Evolutionary conservation across 2,797 vertebrate genomes (phyloP), one percentile per base, ranked within the genome.

Genomic region (Petrocephalus sullivani): DNA sequence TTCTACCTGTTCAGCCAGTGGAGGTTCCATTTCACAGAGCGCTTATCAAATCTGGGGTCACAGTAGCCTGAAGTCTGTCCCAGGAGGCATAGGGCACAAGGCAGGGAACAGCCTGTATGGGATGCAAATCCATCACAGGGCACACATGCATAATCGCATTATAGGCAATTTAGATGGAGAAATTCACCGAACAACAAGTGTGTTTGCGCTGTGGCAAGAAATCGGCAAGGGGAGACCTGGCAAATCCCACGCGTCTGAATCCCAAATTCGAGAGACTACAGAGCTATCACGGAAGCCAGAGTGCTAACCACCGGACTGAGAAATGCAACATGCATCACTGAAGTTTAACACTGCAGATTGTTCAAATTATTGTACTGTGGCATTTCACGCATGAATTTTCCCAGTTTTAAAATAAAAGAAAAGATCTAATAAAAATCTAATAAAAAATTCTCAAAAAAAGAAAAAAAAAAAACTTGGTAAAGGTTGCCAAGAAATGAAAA

Each of bases 401-500:
- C 87, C 81, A 85, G 57, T 88, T 85, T 85, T 60, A 21, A 75
- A 88, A 85, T 41, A 49, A 28, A 46, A 37, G 21, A 53, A 85
- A 41, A 88, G 41, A 64, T 67, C 58, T 51, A 88, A 88, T 88
- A 85, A 54, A 85, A 86, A 37, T 14, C 33, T 61, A 37, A 71
- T 37, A 85, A 41, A 85, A 86, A 21, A 64, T 60, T 21, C 28
- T 61, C 37, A 41, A 81, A 81, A 81, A 71, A 37, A 19, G 51
- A 8, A 1, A 23, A 3, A 88, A 46, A 21, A 64, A 23, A 84
- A 61, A 14, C n/a, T 61, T 84, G 57, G 41, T 7, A 61, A 83
- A 57, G 78, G 82, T 88, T 84, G 46, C 58, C 81, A n/a, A 67
- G 81, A 41, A 41, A 85, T 88, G 81, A 88, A 88, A 67, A 56